Base-by-base conservation (phyloP, 2,113 vertebrate species). In the Odontesthes bonariensis region DNA sequence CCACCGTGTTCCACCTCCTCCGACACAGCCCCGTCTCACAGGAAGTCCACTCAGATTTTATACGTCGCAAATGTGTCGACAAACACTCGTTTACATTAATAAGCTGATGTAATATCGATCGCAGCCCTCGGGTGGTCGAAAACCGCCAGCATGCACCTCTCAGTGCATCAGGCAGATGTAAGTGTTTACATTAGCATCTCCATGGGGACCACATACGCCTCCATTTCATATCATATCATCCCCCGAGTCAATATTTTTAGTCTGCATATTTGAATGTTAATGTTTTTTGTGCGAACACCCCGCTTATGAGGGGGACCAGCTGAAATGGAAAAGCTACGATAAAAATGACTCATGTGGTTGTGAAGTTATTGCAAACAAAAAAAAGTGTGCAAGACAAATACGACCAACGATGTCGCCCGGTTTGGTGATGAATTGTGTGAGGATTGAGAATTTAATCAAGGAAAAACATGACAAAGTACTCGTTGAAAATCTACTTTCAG, bases 171-270 rank as follows among this genome's bases (percentile, higher is more conserved):
- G 31, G 27, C 27, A 27, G 27, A 27, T 27, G 27, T 27, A 27
- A 27, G 27, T 27, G 38, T 58, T 72, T 70, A 51, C 38, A 64
- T 75, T 54, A 27, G 58, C 23, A 54, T 77, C 64, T 57, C 79
- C 84, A 83, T 70, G 69, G 84, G 65, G 73, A 86, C 75, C 42
- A 49, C 49, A 44, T 12, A 7, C 27, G 53, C 61, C 54, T 40
- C 44, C 60, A 19, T 54, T 66, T 71, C 1, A 32, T 33, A 54
- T 67, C 22, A 14, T 57, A 27, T 27, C 27, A 27, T 27, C 27
- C 27, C 57, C 47, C 20, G 31, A 63, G 20, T 64, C 13, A 44
- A 46, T 57, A 57, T 62, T 44, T 70, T 44, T 19, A 0, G 8
- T 19, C 22, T 60, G 6, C 20, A 58, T 66, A 42, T 68, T 33